Percentiles rank a stretch among this genome's conserved stretches.
Evolutionary conservation across 2,797 vertebrate genomes (phyloP).

Genomic region (Amniataba percoides): DNA sequence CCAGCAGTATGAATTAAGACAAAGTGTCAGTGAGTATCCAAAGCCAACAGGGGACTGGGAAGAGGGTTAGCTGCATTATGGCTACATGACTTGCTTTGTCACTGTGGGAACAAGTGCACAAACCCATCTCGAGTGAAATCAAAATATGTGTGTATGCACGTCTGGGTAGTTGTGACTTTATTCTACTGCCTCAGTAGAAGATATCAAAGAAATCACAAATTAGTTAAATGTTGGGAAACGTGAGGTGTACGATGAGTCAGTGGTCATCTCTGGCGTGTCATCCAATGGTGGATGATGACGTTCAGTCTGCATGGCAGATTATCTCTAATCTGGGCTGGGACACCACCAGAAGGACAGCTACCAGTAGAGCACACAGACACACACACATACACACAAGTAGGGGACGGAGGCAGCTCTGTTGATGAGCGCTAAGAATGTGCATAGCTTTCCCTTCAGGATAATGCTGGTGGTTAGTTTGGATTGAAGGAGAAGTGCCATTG

Average conservation of each 20-base stretch:
- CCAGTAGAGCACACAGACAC: neutral
- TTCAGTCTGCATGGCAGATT: slow-evolving; percentile 83
- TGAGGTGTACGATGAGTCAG: slow-evolving; percentile 22
- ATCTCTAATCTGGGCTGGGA: slow-evolving; percentile 84
- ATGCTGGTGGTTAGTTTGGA: neutral
- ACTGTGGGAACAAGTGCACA: slow-evolving; percentile 35
- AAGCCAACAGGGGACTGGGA: slow-evolving; percentile 61
- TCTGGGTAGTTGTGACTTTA: neutral
- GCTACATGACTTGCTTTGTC: slow-evolving; percentile 61
- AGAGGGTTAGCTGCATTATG: slow-evolving; percentile 61
- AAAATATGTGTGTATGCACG: neutral
- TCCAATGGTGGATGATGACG: slow-evolving; percentile 71
- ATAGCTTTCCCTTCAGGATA: slow-evolving; percentile 11
- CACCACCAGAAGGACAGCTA: slow-evolving; percentile 45
- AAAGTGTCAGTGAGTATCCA: slow-evolving; percentile 63
- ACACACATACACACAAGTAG: neutral
- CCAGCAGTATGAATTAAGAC: slow-evolving; percentile 73
- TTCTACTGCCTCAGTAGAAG: neutral
- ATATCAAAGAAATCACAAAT: neutral
- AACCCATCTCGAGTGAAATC: neutral
- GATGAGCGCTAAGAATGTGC: slow-evolving; percentile 1
- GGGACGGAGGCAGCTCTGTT: neutral
- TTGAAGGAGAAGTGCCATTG: neutral
- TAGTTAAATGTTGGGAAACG: slow-evolving; percentile 1
- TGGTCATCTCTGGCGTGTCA: slow-evolving; percentile 69